Conservation (phyloP, 1,140 invertebrate species). For the Leguminivora glycinivorella region DNA sequence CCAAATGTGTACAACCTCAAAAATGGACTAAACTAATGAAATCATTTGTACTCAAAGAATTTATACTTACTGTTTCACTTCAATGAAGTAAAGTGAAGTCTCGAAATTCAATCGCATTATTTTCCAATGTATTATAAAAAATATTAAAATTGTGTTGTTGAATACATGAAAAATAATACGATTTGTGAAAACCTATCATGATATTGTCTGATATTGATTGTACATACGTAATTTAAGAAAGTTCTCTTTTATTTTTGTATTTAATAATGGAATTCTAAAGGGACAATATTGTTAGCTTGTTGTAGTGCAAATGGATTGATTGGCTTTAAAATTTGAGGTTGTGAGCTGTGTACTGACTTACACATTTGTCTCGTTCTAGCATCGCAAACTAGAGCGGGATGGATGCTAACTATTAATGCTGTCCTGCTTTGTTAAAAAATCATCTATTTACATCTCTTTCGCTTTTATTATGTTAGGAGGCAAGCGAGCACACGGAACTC, state of each 20-base stretch:
- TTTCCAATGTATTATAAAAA: neutral
- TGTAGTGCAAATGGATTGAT: constrained; percentile 7
- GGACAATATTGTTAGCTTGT: constrained; percentile 17
- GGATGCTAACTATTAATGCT: neutral
- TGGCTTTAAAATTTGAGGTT: constrained; percentile 21
- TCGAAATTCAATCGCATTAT: neutral
- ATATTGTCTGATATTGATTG: constrained; percentile 17
- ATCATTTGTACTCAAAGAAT: neutral
- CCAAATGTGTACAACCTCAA: neutral
- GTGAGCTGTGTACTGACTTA: neutral
- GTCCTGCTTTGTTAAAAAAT: too few relatives aligned
- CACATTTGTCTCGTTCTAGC: neutral
- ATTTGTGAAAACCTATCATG: neutral
- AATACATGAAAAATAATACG: neutral
- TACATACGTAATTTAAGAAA: constrained; percentile 15
- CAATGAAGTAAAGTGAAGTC: neutral
- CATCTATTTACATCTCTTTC: neutral
- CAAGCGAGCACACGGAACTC: too few relatives aligned
- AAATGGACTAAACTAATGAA: neutral
- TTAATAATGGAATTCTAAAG: constrained; percentile 1
- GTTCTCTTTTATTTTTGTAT: constrained; percentile 21
- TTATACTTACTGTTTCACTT: neutral
- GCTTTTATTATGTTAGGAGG: neutral
- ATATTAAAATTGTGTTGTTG: neutral
- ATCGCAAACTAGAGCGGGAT: neutral